phyloP scores from a whole-genome alignment of 2,888 invertebrate genomes.

The Spodoptera exigua region DNA sequence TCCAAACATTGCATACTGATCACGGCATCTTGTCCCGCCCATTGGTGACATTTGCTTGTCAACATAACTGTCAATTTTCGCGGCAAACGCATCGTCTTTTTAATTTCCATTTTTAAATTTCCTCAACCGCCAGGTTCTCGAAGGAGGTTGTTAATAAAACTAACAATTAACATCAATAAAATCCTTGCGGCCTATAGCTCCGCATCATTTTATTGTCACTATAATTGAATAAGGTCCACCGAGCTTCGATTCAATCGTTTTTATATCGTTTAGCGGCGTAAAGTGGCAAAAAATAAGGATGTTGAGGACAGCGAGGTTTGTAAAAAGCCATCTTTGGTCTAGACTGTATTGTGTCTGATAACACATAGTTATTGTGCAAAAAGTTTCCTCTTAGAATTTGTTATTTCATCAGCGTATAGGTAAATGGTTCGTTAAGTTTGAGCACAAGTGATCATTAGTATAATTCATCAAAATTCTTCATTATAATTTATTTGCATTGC shows the following conservation, averaged over 20 bases:
- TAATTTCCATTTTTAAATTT: slow-evolving; percentile 13
- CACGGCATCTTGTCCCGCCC: slow-evolving; percentile 17
- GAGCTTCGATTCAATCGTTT: slow-evolving; percentile 61
- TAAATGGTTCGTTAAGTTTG: slow-evolving; percentile 33
- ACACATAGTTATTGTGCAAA: slow-evolving; percentile 25
- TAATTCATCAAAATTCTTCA: slow-evolving; percentile 33
- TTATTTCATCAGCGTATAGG: slow-evolving; percentile 13
- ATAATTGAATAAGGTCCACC: slow-evolving; percentile 69
- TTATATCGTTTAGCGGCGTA: slow-evolving; percentile 40
- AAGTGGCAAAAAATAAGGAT: slow-evolving; percentile 47
- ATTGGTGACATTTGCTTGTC: slow-evolving; percentile 7
- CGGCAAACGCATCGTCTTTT: slow-evolving; percentile 24
- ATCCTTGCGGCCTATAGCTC: slow-evolving; percentile 63
- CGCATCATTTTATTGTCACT: slow-evolving; percentile 70
- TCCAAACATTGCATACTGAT: slow-evolving; percentile 44
- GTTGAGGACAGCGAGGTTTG: slow-evolving; percentile 33
- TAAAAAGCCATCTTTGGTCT: slow-evolving; percentile 32
- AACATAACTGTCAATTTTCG: slow-evolving; percentile 44
- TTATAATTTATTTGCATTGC: slow-evolving; percentile 33
- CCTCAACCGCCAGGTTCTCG: slow-evolving; percentile 67
- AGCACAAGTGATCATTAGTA: slow-evolving; percentile 29
- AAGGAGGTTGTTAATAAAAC: slow-evolving; percentile 74
- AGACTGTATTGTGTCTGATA: slow-evolving; percentile 36
- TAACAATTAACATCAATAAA: slow-evolving; percentile 87
- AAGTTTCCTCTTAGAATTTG: slow-evolving; percentile 26